These are phyloP conservation scores for Arge pagana DNA, from an alignment of 2,888 invertebrate genomes.

Conservation along the genomic window DNA sequence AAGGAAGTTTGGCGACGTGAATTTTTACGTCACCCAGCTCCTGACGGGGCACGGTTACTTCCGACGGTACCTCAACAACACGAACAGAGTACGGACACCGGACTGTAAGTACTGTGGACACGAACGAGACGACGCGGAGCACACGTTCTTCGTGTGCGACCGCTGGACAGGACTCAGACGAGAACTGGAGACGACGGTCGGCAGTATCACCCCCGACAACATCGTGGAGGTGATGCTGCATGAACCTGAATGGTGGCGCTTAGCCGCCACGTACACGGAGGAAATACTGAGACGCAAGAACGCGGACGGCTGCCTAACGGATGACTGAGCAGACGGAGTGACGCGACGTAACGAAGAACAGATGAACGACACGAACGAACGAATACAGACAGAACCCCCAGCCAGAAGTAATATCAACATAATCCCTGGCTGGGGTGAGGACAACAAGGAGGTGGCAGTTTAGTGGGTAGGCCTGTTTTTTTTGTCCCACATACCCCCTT, in stretches of 20 bases:
- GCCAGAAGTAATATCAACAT: no score
- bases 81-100: not conserved
- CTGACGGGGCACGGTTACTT: no score
- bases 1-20: no score
- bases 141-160: conserved; percentile 8
- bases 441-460: no score
- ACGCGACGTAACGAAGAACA: no score
- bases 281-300: not conserved
- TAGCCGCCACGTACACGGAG: not conserved
- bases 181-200: not conserved
- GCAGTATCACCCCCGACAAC: conserved; percentile 1
- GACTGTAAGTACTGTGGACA: conserved; percentile 9
- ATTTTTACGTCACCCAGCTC: no score
- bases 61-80: no score
- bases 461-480: no score
- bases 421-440: no score
- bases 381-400: no score
- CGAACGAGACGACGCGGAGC: conserved; percentile 1
- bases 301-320: not conserved
- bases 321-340: not conserved
- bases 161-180: not conserved
- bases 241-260: not conserved
- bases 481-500: no score
- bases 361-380: no score
- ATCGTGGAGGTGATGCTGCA: not conserved